Evolutionary conservation across 2,888 invertebrate species (phyloP).

Genomic region (Euclidia mi): DNA sequence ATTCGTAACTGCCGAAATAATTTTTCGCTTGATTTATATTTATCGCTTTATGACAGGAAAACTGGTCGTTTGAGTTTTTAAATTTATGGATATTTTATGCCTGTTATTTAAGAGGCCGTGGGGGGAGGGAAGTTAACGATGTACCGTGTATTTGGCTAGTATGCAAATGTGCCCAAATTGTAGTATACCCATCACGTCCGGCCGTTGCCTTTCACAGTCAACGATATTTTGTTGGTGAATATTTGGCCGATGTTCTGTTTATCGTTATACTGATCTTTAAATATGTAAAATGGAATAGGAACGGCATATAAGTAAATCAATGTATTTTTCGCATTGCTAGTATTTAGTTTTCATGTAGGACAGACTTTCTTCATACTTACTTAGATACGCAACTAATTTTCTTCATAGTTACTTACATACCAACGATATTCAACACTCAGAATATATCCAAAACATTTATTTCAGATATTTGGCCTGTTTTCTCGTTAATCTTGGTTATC

Average conservation of each 20-base stretch:
- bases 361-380: too few relatives aligned
- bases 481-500: too few relatives aligned
- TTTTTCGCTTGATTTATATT: slow-evolving; percentile 75
- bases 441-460: too few relatives aligned
- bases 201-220: slow-evolving; percentile 24
- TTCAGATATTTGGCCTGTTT: too few relatives aligned
- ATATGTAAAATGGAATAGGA: slow-evolving; percentile 32
- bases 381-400: too few relatives aligned
- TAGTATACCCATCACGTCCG: slow-evolving; percentile 51
- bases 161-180: slow-evolving; percentile 57
- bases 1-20: slow-evolving; percentile 72
- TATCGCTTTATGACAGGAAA: slow-evolving; percentile 73
- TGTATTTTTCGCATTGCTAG: neutral
- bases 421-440: too few relatives aligned
- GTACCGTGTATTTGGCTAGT: slow-evolving; percentile 52
- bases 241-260: slow-evolving; percentile 34
- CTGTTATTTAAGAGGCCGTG: slow-evolving; percentile 61
- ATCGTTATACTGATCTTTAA: slow-evolving; percentile 45
- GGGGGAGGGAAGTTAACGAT: slow-evolving; percentile 51
- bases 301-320: slow-evolving; percentile 3
- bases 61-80: slow-evolving; percentile 70
- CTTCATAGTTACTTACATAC: too few relatives aligned
- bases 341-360: neutral
- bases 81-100: slow-evolving; percentile 73
- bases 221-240: slow-evolving; percentile 40